phyloP scores from a whole-genome alignment of 2,888 invertebrate genomes.

The Drosophila atripex region DNA sequence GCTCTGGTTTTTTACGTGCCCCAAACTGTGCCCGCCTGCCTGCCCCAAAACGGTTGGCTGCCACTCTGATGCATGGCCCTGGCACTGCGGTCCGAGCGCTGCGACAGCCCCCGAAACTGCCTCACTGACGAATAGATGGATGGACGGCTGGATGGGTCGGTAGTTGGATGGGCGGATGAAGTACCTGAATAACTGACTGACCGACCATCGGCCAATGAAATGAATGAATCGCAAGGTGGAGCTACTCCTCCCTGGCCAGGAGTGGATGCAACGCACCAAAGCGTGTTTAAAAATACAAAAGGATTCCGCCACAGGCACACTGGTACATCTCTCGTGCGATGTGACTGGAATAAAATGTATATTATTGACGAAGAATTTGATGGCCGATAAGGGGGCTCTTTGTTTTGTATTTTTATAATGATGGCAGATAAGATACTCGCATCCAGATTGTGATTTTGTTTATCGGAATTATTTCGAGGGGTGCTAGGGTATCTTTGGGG shows the following conservation, averaged over 20 bases:
- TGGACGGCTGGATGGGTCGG: conserved; percentile 18
- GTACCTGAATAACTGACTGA: conserved; percentile 48
- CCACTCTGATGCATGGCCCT: conserved; percentile 71
- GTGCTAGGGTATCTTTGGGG: conserved; percentile 8
- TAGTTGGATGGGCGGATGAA: conserved; percentile 15
- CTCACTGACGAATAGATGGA: conserved; percentile 28
- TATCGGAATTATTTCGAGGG: background rate
- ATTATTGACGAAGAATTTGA: background rate
- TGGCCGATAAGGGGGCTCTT: background rate
- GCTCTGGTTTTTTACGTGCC: conserved; percentile 65
- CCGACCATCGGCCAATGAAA: conserved; percentile 47
- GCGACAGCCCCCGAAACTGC: conserved; percentile 58
- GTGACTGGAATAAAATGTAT: conserved; percentile 10
- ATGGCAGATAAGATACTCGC: background rate
- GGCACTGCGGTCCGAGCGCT: conserved; percentile 75
- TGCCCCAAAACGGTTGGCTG: conserved; percentile 74
- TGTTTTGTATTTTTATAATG: background rate
- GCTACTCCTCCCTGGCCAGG: background rate
- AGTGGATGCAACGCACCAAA: conserved; percentile 10
- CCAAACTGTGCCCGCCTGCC: conserved; percentile 49
- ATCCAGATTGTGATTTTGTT: conserved; percentile 1
- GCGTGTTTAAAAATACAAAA: conserved; percentile 29
- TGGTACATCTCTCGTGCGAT: conserved; percentile 8
- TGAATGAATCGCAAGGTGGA: conserved; percentile 67
- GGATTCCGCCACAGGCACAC: conserved; percentile 1